Evolutionary conservation across 1,140 invertebrate species (phyloP).

Genomic region (Nymphalis io): DNA sequence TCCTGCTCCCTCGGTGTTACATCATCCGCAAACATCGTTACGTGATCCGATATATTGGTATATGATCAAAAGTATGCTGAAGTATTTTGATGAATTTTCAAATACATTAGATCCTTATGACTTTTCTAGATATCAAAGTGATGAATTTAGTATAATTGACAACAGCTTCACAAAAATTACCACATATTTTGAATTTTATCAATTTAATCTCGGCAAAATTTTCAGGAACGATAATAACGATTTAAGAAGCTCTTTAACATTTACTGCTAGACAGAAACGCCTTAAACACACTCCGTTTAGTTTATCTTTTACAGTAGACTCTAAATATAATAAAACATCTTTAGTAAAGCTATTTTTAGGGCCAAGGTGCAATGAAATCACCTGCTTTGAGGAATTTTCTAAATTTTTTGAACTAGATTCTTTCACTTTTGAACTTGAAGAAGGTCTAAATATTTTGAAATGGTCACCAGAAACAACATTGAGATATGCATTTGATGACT

Average conservation of each 20-base stretch:
- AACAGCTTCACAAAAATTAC: conserved; percentile 68
- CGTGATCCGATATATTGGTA: conserved; percentile 85
- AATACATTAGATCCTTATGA: conserved; percentile 82
- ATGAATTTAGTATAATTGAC: conserved; percentile 78
- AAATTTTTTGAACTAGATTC: conserved; percentile 64
- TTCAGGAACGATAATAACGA: conserved; percentile 39
- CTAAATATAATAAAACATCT: conserved; percentile 68
- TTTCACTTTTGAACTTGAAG: conserved; percentile 49
- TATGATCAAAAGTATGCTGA: conserved; percentile 82
- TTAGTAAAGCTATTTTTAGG: conserved; percentile 81
- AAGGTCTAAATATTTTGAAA: conserved; percentile 54
- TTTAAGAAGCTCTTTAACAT: conserved; percentile 41
- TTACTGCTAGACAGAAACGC: conserved; percentile 70
- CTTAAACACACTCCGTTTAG: conserved; percentile 82
- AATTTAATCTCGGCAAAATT: conserved; percentile 57
- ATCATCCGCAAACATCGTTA: conserved; percentile 81
- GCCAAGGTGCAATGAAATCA: conserved; percentile 71
- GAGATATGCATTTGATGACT: conserved; percentile 59
- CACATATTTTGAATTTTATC: conserved; percentile 64
- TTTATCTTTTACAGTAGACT: conserved; percentile 79
- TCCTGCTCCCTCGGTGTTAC: conserved; percentile 77
- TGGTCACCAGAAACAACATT: conserved; percentile 55
- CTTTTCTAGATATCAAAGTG: conserved; percentile 78
- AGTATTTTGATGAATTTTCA: conserved; percentile 81
- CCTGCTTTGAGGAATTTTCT: conserved; percentile 55